Conservation (phyloP, 1,140 invertebrate genomes). For the Drosophila yakuba region DNA sequence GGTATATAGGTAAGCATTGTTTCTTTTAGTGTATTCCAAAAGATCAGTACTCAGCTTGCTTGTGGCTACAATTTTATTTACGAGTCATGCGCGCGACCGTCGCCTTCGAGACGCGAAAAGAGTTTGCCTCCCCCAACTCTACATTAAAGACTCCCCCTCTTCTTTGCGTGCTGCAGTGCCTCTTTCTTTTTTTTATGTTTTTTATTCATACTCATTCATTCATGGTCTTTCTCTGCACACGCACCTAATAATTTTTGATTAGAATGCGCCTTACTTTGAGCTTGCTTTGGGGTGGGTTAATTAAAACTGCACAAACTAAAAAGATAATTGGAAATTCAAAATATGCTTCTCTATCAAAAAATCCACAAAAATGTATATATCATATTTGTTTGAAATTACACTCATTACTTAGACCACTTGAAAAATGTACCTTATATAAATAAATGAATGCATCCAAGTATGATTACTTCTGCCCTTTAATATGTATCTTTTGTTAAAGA, state of each 20-base stretch:
- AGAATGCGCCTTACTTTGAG: constrained; percentile 24
- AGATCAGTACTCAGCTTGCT: constrained; percentile 39
- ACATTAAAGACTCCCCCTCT: background rate
- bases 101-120: constrained; percentile 59
- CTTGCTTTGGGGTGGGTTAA: constrained; percentile 50
- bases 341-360: background rate
- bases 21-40: constrained; percentile 6
- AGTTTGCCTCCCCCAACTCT: constrained; percentile 5
- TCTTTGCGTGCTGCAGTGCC: constrained; percentile 59
- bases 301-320: constrained; percentile 45
- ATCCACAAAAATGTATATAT: background rate
- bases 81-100: constrained; percentile 75
- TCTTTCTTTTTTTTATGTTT: constrained; percentile 21
- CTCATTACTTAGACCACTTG: background rate
- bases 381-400: background rate
- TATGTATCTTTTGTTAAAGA: too few species aligned
- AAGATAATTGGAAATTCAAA: background rate
- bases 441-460: too few species aligned
- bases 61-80: constrained; percentile 83
- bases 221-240: constrained; percentile 62
- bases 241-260: constrained; percentile 78
- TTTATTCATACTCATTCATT: constrained; percentile 75
- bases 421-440: too few species aligned
- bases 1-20: background rate
- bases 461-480: too few species aligned